A percentile compares a stretch with the other conserved stretches of the same genome.
Conservation (phyloP, 2,113 vertebrate species). For the Numida meleagris region DNA sequence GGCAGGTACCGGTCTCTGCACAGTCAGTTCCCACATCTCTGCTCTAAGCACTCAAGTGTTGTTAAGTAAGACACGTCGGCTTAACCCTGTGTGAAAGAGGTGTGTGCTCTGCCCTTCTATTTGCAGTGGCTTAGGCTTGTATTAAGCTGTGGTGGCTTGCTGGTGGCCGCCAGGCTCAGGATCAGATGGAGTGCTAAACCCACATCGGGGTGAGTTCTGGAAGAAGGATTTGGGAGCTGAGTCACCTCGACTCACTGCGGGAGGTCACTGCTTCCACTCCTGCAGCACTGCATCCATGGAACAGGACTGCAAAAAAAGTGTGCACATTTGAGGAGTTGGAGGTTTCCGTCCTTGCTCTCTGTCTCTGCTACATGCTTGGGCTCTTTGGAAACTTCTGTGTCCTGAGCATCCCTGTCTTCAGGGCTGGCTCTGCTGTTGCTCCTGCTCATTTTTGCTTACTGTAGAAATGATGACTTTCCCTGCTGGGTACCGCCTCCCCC, state of each 20-base stretch:
- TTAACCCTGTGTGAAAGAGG: not conserved
- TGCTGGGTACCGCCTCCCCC: not conserved
- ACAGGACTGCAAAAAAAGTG: not conserved
- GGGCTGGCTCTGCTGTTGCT: fast-evolving
- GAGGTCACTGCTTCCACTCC: not conserved
- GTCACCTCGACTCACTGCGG: not conserved
- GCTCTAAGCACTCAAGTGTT: conserved; percentile 23
- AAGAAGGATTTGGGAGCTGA: not conserved
- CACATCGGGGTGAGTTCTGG: not conserved
- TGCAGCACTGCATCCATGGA: not conserved
- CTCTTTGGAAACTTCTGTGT: fast-evolving
- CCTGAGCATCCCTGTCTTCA: not conserved
- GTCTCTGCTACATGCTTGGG: fast-evolving
- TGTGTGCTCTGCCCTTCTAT: not conserved
- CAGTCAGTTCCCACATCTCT: conserved; percentile 4
- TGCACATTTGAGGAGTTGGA: not conserved
- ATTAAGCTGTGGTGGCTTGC: not conserved
- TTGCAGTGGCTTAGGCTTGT: conserved; percentile 12
- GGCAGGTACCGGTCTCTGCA: not conserved
- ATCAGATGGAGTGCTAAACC: not conserved
- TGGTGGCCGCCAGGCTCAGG: not conserved
- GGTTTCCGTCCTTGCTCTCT: not conserved
- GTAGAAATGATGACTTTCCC: not conserved
- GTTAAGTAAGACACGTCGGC: conserved; percentile 40
- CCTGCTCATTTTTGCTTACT: not conserved